These are phyloP conservation scores for Tylochromis polylepis DNA, from an alignment of 2,113 vertebrate genomes.

Conservation along the genomic window DNA sequence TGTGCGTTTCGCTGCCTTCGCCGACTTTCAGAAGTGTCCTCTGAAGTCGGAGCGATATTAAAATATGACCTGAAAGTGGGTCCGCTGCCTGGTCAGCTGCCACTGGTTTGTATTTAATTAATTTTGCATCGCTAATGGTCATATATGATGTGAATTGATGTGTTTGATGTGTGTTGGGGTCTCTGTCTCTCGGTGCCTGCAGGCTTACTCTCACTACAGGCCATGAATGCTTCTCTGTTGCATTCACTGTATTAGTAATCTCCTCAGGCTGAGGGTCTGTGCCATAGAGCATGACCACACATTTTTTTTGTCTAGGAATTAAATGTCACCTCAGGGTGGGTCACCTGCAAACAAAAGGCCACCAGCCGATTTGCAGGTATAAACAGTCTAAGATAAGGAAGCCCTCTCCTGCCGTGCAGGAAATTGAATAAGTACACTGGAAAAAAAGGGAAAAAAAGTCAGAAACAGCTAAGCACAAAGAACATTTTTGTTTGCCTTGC, in stretches of 20 bases:
- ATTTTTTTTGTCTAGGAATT: conserved; percentile 65
- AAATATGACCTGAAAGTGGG: conserved; percentile 42
- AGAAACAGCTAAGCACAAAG: conserved; percentile 61
- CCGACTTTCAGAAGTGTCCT: not conserved
- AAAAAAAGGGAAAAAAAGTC: conserved; percentile 45
- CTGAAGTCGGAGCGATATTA: not conserved
- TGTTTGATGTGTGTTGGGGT: conserved; percentile 11
- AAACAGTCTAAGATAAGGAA: conserved; percentile 71
- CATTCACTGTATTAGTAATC: conserved; percentile 62
- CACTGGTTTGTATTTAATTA: not conserved
- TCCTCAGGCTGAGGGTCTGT: conserved; percentile 55
- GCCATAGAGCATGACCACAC: conserved; percentile 62
- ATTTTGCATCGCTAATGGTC: not conserved
- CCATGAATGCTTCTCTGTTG: conserved; percentile 57
- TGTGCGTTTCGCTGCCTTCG: not conserved
- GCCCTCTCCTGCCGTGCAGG: conserved; percentile 62
- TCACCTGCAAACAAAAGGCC: conserved; percentile 75
- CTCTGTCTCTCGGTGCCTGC: not conserved
- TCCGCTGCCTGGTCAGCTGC: not conserved
- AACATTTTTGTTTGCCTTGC: conserved; percentile 67
- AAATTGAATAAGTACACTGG: conserved; percentile 68
- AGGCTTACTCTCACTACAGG: conserved; percentile 8
- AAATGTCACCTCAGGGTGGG: conserved; percentile 71
- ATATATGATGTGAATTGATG: conserved; percentile 25
- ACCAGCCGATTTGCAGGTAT: conserved; percentile 69